Conservation (phyloP, 2,113 vertebrate species). For the Atlantisia rogersi region DNA sequence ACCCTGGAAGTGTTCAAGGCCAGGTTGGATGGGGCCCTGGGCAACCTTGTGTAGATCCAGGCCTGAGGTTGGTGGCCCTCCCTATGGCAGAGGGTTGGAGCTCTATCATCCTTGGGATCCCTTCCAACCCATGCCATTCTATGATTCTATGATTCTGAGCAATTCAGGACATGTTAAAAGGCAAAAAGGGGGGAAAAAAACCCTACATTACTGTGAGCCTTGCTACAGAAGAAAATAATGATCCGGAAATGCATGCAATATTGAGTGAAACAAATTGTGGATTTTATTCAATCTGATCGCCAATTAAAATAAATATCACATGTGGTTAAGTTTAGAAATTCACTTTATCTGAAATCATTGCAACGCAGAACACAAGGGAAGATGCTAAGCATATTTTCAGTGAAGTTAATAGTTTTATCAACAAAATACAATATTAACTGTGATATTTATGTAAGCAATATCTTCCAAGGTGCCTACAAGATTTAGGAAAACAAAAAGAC, state of each 20-base stretch:
- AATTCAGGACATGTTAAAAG: background rate
- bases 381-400: background rate
- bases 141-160: background rate
- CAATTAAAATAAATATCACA: conserved; percentile 37
- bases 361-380: background rate
- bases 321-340: conserved; percentile 15
- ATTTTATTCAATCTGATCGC: conserved; percentile 2
- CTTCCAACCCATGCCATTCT: no score
- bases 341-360: background rate
- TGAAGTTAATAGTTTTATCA: conserved; percentile 4
- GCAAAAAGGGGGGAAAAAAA: background rate
- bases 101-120: no score
- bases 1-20: no score
- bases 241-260: background rate
- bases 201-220: background rate
- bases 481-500: background rate
- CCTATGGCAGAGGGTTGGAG: no score
- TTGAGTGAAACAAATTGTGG: background rate
- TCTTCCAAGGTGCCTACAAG: background rate
- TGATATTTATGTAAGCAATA: conserved; percentile 11
- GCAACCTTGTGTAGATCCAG: no score
- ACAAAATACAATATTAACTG: conserved; percentile 6
- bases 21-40: no score
- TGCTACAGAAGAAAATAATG: background rate
- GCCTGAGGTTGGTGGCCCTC: no score